Evolutionary conservation across 2,888 invertebrate genomes (phyloP).

Genomic region (Dolichopus griseipennis): DNA sequence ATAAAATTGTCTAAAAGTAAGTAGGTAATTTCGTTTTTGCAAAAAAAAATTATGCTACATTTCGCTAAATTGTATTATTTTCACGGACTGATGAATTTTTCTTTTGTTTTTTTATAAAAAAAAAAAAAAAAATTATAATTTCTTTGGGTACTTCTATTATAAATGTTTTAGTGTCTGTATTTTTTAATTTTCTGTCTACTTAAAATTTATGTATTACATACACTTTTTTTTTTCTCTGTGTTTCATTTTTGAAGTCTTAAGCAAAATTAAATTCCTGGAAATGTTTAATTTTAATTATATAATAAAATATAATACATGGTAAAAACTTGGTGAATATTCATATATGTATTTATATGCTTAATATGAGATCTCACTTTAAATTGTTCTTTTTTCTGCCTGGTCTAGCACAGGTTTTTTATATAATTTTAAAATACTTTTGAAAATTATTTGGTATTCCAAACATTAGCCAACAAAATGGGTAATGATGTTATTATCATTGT

Average conservation of each 20-base stretch:
- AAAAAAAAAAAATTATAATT: too few species aligned
- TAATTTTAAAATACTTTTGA: not conserved
- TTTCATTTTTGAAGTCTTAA: not conserved
- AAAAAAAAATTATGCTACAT: conserved; percentile 2
- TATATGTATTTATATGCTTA: too few species aligned
- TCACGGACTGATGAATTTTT: not conserved
- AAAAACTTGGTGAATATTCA: too few species aligned
- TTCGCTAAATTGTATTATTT: not conserved
- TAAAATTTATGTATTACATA: not conserved
- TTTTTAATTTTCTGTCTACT: too few species aligned
- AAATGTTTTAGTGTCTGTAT: too few species aligned
- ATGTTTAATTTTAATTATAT: not conserved
- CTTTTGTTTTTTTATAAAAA: not conserved
- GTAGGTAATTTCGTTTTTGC: not conserved
- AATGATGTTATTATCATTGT: not conserved
- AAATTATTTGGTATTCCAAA: not conserved
- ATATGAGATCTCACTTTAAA: not conserved
- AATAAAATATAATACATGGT: not conserved
- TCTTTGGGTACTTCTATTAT: not conserved
- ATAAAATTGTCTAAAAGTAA: not conserved
- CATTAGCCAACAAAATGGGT: not conserved
- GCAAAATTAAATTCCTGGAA: conserved; percentile 1
- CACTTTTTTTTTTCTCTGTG: not conserved
- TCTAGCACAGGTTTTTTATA: not conserved
- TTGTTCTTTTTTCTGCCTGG: not conserved